Percentiles rank a stretch among this genome's conserved stretches.
Conservation (phyloP, 2,888 invertebrate species). For the Tachina fera region DNA sequence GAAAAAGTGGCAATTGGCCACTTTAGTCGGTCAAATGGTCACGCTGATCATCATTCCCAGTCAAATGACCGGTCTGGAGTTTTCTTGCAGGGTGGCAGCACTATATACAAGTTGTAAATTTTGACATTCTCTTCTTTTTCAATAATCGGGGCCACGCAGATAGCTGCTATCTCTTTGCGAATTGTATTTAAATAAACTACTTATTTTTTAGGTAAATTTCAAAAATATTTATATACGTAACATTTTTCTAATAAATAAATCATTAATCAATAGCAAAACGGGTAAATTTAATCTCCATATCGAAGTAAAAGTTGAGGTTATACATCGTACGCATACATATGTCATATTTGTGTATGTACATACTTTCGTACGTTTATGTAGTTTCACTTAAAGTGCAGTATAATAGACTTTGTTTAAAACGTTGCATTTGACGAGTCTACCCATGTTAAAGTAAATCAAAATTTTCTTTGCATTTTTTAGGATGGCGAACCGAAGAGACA, state of each 20-base stretch:
- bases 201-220: conserved; percentile 54
- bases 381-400: not conserved
- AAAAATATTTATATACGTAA: not conserved
- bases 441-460: not conserved
- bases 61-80: too few relatives aligned
- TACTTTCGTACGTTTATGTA: too few relatives aligned
- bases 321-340: too few relatives aligned
- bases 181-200: conserved; percentile 52
- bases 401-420: not conserved
- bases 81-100: too few relatives aligned
- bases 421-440: not conserved
- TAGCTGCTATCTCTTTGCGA: conserved; percentile 81
- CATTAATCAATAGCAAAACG: not conserved
- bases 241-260: not conserved
- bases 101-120: conserved; percentile 14
- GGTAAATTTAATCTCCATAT: not conserved
- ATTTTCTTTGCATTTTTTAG: conserved; percentile 73
- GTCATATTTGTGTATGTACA: too few relatives aligned
- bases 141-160: conserved; percentile 82
- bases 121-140: conserved; percentile 78
- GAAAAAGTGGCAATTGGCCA: too few relatives aligned
- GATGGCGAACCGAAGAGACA: conserved; percentile 89
- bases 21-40: too few relatives aligned
- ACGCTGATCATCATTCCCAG: too few relatives aligned
- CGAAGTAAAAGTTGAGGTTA: too few relatives aligned